phyloP scores from a whole-genome alignment of 53 echinoderm and acorn worm genomes.

The Actinopyga echinites region DNA sequence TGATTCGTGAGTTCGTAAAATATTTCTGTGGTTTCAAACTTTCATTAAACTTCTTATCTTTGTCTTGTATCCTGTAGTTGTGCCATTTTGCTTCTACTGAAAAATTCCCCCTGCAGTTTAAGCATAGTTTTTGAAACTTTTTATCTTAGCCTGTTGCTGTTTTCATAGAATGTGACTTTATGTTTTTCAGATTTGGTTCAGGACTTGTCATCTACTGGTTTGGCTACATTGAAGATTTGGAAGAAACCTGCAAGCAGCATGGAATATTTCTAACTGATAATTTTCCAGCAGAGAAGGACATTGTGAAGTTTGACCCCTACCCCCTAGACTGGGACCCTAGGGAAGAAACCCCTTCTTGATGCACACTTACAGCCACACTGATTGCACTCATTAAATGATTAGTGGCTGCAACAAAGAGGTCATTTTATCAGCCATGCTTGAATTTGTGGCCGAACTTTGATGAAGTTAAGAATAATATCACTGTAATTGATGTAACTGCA shows the following conservation, averaged over 20 bases:
- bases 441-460: too few relatives aligned
- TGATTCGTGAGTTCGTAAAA: too few relatives aligned
- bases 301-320: slow-evolving; percentile 26
- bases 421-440: too few relatives aligned
- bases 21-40: too few relatives aligned
- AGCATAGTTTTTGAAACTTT: not conserved
- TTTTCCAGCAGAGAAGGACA: slow-evolving; percentile 61
- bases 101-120: too few relatives aligned
- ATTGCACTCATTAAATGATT: too few relatives aligned
- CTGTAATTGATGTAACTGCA: too few relatives aligned
- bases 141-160: not conserved
- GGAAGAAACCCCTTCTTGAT: slow-evolving; percentile 4
- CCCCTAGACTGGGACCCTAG: slow-evolving; percentile 10
- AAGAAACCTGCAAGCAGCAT: slow-evolving; percentile 67
- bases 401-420: too few relatives aligned
- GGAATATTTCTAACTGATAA: slow-evolving; percentile 79
- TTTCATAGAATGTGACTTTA: too few relatives aligned
- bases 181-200: slow-evolving; percentile 85
- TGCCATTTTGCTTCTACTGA: not conserved
- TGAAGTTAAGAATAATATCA: too few relatives aligned
- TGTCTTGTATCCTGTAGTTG: not conserved
- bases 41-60: too few relatives aligned
- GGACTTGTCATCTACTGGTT: slow-evolving; percentile 97
- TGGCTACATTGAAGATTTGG: slow-evolving; percentile 90
- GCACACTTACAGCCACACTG: too few relatives aligned